Percentiles rank a stretch among this genome's conserved stretches.
Conservation (phyloP, 1,140 invertebrate species). For the Caligus rogercresseyi region DNA sequence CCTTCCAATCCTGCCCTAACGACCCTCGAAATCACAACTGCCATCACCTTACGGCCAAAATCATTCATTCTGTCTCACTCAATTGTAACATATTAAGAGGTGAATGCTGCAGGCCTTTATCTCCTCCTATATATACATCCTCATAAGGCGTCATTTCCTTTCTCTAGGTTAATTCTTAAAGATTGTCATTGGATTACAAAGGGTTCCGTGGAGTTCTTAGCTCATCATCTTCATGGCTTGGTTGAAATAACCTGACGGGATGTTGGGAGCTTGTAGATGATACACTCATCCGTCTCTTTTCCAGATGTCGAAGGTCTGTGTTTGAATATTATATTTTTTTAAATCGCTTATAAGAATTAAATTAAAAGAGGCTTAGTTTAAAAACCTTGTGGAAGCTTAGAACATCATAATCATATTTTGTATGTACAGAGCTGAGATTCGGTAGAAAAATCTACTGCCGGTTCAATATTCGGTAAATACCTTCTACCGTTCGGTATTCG, state of each 20-base stretch:
- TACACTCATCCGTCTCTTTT: conserved; percentile 7
- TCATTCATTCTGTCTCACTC: background rate
- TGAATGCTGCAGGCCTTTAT: background rate
- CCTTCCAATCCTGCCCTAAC: background rate
- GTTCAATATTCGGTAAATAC: too few species aligned
- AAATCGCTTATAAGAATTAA: too few species aligned
- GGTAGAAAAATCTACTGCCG: too few species aligned
- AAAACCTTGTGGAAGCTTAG: too few species aligned
- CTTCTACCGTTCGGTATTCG: too few species aligned
- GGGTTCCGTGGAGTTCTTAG: conserved; percentile 1
- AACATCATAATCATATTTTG: too few species aligned
- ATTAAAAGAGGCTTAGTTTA: too few species aligned
- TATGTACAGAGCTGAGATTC: too few species aligned
- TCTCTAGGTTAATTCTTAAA: conserved; percentile 9
- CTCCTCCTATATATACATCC: background rate
- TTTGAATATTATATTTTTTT: too few species aligned
- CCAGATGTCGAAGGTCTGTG: background rate
- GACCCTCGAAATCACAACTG: conserved; percentile 3
- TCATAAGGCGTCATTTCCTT: background rate
- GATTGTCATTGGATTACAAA: conserved; percentile 17
- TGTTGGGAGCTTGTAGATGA: conserved; percentile 12
- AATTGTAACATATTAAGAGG: conserved; percentile 8
- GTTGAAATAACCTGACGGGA: conserved; percentile 1
- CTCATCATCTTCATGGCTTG: conserved; percentile 10
- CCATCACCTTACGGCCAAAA: conserved; percentile 7